Evolutionary conservation across 2,888 invertebrate species (phyloP).

Genomic region (Calameuta pallipes): DNA sequence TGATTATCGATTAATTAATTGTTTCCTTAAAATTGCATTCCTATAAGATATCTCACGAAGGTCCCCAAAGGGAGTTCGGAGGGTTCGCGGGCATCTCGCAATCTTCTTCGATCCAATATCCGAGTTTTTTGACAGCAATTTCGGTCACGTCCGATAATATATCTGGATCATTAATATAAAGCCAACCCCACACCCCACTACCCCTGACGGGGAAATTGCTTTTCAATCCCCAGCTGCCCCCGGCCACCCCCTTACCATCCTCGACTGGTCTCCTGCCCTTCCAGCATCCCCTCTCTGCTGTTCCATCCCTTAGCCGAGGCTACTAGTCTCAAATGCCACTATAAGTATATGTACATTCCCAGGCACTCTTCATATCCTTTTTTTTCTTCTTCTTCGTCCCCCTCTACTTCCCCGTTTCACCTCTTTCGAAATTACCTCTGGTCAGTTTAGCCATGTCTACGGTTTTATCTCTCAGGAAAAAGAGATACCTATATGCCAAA

Average conservation of each 20-base stretch:
- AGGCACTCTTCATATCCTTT: not conserved
- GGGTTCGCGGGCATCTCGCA: constrained; percentile 55
- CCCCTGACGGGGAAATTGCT: constrained; percentile 64
- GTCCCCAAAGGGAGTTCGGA: constrained; percentile 38
- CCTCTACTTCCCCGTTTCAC: not conserved
- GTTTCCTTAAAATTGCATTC: constrained; percentile 21
- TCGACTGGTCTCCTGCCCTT: constrained; percentile 4
- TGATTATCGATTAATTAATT: constrained; percentile 16
- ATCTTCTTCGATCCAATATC: constrained; percentile 67
- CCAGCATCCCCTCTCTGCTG: constrained; percentile 26
- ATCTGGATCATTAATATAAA: constrained; percentile 68
- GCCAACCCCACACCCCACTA: constrained; percentile 56
- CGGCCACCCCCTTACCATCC: constrained; percentile 29
- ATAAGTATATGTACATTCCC: not conserved
- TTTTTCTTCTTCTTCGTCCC: not conserved
- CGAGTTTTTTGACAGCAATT: constrained; percentile 67
- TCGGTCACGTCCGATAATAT: constrained; percentile 68
- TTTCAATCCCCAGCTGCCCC: constrained; percentile 64
- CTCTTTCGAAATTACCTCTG: not conserved
- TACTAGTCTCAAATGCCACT: not conserved
- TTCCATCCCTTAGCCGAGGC: constrained; percentile 29
- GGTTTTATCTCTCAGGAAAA: not conserved
- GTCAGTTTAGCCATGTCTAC: not conserved
- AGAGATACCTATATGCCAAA: not conserved
- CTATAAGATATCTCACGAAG: constrained; percentile 15